Evolutionary conservation across 2,888 invertebrate genomes (phyloP), one percentile per base, ranked within the genome.

Genomic region (Hybos culiciformis): DNA sequence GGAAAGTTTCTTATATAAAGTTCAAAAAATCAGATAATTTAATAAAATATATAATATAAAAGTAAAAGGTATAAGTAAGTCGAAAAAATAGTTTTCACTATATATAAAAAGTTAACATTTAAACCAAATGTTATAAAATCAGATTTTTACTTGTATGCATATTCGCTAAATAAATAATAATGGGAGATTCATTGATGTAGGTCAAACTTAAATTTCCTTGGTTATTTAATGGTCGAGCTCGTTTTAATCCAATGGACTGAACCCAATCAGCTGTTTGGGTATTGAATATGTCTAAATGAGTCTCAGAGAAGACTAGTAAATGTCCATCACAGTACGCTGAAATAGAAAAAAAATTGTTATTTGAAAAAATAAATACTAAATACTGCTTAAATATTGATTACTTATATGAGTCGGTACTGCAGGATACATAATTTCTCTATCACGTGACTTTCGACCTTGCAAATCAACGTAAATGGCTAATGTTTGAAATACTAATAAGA

Each of bases 351-450:
- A 15, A 15, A 32, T 32, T 7, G 15, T 17, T 17, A 17, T 32
- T 32, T 15, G 14, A 41, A 33, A 43, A 43, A 45, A 32, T 12
- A 37, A 29, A 23, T 24, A 6, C 26, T 37, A 43, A 17, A 21
- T 23, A 31, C 15, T 40, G 26, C n/a, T 19, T 23, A 9, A 5
- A 18, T 19, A 20, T 18, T 14, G 20, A 43, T 75, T 58, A 90
- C 91, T 83, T 61, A 92, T 84, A 60, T 83, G 79, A 31, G 77
- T 72, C 19, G 92, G 91, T 53, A 83, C 78, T 46, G 91, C 88
- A 6, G 97, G 96, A 72, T 94, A 97, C 91, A 97, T 94, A 50
- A 98, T 82, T 71, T 98, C 97, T 45, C 87, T 79, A 57, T 90
- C 86, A 38, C 97, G 70, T 20, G 88, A 90, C 53, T 92, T 83